Base-by-base conservation (phyloP, 1,140 invertebrate species). In the Yoshiicerus persimilis region DNA sequence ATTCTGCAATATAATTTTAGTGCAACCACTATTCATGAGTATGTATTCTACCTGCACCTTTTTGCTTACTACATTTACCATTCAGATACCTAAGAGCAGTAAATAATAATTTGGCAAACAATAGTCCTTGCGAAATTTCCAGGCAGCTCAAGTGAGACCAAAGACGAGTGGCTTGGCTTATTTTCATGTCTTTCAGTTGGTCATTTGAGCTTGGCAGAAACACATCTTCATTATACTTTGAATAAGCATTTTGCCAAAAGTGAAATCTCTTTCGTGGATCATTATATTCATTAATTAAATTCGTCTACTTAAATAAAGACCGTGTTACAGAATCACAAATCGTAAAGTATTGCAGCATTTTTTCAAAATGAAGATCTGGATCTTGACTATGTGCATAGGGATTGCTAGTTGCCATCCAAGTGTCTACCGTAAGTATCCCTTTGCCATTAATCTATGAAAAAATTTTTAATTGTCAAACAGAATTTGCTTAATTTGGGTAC, bases 111-210 rank as follows among this genome's bases (percentile, higher is more conserved):
- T 80, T 80, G 75, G 75, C 75, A 80, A 34, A 80, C 20, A 34
- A 34, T 34, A 80, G 75, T 80, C 75, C 75, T 80, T 80, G 75
- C 75, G 75, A 80, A 80, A 80, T 80, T 80, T 80, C 75, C 75
- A 80, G 75, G 75, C 75, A 38, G 30, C 75, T 80, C 75, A 80
- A 36, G 34, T 80, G 75, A 80, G 34, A 80, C 75, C 32, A 80
- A 66, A 80, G 75, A 80, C 32, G 75, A 80, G 27, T 34, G 32
- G 34, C 16, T 9, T 30, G 66, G 66, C 66, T 70, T 70, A 70
- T 80, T 80, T 30, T 38, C 30, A 80, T 38, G 75, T 80, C 75
- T 80, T 80, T 80, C 75, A 80, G 30, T 80, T 80, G 20, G 30
- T 38, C 16, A 80, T 38, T 80, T 38, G 75, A 36, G 30, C 30